phyloP scores from a whole-genome alignment of 1,140 invertebrate genomes.

The Drosophila simulans region DNA sequence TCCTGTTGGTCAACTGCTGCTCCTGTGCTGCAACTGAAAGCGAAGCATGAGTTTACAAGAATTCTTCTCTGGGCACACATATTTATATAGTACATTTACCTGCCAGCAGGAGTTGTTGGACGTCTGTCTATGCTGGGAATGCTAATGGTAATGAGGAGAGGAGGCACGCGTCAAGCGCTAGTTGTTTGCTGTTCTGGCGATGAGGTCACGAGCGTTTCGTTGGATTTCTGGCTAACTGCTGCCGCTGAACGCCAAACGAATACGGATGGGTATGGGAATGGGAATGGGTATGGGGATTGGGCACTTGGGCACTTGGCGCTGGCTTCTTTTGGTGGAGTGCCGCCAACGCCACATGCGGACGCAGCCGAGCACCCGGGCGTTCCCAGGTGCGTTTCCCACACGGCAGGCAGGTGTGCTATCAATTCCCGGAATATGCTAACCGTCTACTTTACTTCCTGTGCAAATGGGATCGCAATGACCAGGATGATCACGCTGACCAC shows the following conservation, averaged over 20 bases:
- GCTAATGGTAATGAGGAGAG: constrained; percentile 5
- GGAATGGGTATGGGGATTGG: no score
- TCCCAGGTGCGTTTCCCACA: constrained; percentile 26
- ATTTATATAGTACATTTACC: neutral
- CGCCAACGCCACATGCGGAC: constrained; percentile 76
- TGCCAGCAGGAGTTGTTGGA: constrained; percentile 13
- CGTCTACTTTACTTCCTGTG: neutral
- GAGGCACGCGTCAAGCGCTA: constrained; percentile 1
- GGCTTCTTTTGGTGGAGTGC: constrained; percentile 34
- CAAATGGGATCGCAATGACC: neutral
- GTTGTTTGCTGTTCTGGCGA: constrained; percentile 43
- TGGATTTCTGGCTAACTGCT: constrained; percentile 1
- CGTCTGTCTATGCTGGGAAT: constrained; percentile 8
- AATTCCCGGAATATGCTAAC: neutral
- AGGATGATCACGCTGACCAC: neutral
- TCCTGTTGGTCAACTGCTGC: neutral
- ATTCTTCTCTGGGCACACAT: neutral
- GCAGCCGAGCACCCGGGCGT: constrained; percentile 36
- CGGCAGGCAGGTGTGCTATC: neutral
- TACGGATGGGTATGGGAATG: constrained; percentile 22
- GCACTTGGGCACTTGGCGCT: constrained; percentile 17
- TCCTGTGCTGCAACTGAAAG: neutral
- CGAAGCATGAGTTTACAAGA: neutral
- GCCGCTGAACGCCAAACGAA: constrained; percentile 13
- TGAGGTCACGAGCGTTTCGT: constrained; percentile 58